phyloP scores from a whole-genome alignment of 1,140 invertebrate species.

The Rhyzopertha dominica region DNA sequence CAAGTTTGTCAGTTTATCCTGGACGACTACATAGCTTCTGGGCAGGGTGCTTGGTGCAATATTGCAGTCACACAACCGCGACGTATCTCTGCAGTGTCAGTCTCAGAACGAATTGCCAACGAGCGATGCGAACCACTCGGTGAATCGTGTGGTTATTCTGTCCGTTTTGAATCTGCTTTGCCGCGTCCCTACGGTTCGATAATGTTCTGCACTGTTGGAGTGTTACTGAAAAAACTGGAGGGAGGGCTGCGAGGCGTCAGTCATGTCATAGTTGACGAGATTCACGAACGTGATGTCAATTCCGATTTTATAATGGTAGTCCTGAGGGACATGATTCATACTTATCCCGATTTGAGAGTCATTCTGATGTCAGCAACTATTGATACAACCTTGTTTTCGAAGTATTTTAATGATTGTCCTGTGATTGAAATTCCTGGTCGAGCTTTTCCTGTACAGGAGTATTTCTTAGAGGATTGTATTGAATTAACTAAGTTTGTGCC shows the following conservation, averaged over 20 bases:
- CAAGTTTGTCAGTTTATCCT: slow-evolving; percentile 94
- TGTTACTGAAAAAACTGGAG: slow-evolving; percentile 87
- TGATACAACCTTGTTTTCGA: slow-evolving; percentile 82
- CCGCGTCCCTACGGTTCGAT: slow-evolving; percentile 90
- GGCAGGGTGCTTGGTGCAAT: slow-evolving; percentile 76
- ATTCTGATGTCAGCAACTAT: slow-evolving; percentile 98
- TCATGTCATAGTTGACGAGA: slow-evolving; percentile 94
- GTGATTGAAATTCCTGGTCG: slow-evolving; percentile 74
- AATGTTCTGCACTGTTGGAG: slow-evolving; percentile 92
- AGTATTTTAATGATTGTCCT: slow-evolving; percentile 89
- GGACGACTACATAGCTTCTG: slow-evolving; percentile 87
- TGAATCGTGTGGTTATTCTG: slow-evolving; percentile 81
- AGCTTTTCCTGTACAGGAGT: slow-evolving; percentile 77
- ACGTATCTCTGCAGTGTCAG: slow-evolving; percentile 90
- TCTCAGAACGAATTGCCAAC: slow-evolving; percentile 82
- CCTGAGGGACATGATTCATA: slow-evolving; percentile 85
- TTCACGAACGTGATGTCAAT: slow-evolving; percentile 95
- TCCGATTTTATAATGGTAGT: slow-evolving; percentile 92
- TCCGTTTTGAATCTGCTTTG: slow-evolving; percentile 83
- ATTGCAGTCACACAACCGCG: slow-evolving; percentile 92
- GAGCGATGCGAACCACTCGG: slow-evolving; percentile 86
- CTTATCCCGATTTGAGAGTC: slow-evolving; percentile 82
- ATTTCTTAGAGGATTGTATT: slow-evolving; percentile 86
- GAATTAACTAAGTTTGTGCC: slow-evolving; percentile 78
- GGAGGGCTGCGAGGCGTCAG: slow-evolving; percentile 79